phyloP scores from a whole-genome alignment of 2,888 invertebrate species.

The Ophion ventricosus region DNA sequence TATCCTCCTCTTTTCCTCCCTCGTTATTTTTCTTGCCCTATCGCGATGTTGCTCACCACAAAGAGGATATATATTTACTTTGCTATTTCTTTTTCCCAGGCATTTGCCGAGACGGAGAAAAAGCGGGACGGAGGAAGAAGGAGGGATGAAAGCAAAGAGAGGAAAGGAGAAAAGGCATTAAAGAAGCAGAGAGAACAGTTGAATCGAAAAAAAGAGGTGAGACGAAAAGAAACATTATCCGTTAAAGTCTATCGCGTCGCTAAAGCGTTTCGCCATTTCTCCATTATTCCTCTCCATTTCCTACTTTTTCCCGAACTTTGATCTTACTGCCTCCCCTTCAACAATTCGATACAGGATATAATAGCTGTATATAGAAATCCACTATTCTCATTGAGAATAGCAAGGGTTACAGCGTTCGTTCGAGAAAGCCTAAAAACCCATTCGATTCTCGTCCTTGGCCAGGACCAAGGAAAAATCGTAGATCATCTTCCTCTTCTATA shows the following conservation, averaged over 20 bases:
- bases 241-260: slow-evolving; percentile 32
- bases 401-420: slow-evolving; percentile 18
- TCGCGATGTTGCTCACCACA: slow-evolving; percentile 40
- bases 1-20: slow-evolving; percentile 16
- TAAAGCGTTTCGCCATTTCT: slow-evolving; percentile 32
- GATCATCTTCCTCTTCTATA: background rate
- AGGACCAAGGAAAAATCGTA: background rate
- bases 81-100: slow-evolving; percentile 4
- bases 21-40: slow-evolving; percentile 26
- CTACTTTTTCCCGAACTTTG: background rate
- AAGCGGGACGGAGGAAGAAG: background rate
- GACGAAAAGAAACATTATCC: slow-evolving; percentile 37
- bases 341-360: slow-evolving; percentile 9
- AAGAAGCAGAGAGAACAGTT: background rate
- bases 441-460: background rate
- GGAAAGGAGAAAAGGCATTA: background rate
- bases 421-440: slow-evolving; percentile 4
- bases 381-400: slow-evolving; percentile 48
- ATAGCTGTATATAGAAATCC: slow-evolving; percentile 28
- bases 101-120: background rate
- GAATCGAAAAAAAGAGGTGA: slow-evolving; percentile 20
- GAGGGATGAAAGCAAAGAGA: background rate
- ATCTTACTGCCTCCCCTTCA: slow-evolving; percentile 4
- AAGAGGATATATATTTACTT: slow-evolving; percentile 42
- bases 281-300: slow-evolving; percentile 13